Evolutionary conservation across 2,888 invertebrate species (phyloP), one percentile per base, ranked within the genome.

Genomic region (Drosophila paranaensis): DNA sequence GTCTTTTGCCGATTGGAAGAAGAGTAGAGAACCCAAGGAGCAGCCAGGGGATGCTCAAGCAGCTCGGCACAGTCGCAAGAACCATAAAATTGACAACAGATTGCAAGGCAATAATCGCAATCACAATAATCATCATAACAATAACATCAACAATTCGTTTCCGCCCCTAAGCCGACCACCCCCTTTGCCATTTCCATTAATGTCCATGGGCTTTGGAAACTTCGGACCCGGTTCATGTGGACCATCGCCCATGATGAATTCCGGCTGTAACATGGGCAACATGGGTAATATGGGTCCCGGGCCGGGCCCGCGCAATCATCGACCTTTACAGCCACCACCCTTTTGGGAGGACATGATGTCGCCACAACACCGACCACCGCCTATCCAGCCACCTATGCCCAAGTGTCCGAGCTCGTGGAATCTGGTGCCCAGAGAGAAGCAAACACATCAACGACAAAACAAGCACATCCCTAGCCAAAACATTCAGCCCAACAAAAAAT

Each of bases 1-100:
- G 73, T 82, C 90, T 0, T 90, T 89, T 57, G 82, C 85, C 8
- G 90, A 89, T 48, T 90, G 90, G 90, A 90, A 90, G 46, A 83
- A 78, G 54, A 72, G 77, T 51, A 90, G 85, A 43, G 88, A 85
- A 8, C 60, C 67, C 1, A 71, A 81, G 51, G 63, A 64, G 3
- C 62, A 60, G 40, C 55, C 30, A 8, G 65, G 9, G 60, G 63
- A 46, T 8, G 27, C 60, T n/a, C 42, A 48, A 30, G 39, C 40
- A 35, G 60, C 37, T 27, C 60, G 69, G 30, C 76, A 66, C 40
- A 69, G 25, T 33, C 64, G 69, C 13, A 67, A 55, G 25, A 53
- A 57, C 9, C 58, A 55, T 35, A 69, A 67, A 42, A 63, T 60
- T 60, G 61, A 64, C 50, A 72, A 66, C 27, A 50, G 71, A 48